A percentile compares a stretch with the other conserved stretches of the same genome.
Conservation (phyloP, 2,797 vertebrate genomes). For the Rousettus madagascariensis region DNA sequence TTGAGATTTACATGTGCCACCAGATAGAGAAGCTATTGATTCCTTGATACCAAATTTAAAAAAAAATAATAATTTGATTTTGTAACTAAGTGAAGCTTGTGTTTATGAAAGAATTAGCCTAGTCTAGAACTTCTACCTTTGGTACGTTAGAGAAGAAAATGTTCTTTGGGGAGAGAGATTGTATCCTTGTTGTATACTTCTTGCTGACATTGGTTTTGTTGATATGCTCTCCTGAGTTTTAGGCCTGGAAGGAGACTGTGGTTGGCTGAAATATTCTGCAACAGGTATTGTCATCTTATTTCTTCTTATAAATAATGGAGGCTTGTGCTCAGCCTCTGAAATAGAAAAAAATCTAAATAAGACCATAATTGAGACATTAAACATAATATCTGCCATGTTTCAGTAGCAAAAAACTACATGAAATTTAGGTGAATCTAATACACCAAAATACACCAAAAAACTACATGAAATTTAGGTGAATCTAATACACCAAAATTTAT, state of each 20-base stretch:
- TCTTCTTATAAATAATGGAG: conserved; percentile 43
- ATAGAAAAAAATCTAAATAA: conserved; percentile 45
- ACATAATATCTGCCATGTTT: conserved; percentile 13
- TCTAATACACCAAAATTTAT: not conserved
- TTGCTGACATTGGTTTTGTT: not conserved
- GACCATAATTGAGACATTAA: not conserved
- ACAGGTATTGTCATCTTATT: conserved; percentile 45
- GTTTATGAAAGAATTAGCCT: not conserved
- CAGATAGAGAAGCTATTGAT: not conserved
- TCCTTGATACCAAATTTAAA: not conserved
- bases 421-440: conserved; percentile 15
- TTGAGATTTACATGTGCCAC: conserved; percentile 21
- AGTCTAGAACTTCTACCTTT: conserved; percentile 18
- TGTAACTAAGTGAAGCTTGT: not conserved
- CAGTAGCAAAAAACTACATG: not conserved
- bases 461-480: not conserved
- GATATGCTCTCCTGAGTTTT: not conserved
- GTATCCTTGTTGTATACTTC: not conserved
- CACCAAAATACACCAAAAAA: not conserved
- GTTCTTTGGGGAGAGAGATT: not conserved
- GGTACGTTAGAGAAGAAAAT: not conserved
- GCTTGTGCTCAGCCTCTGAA: conserved; percentile 62
- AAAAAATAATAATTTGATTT: not conserved
- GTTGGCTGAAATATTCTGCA: conserved; percentile 33
- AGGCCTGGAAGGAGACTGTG: not conserved